A percentile compares a stretch with the other conserved stretches of the same genome.
Conservation (phyloP, 2,888 invertebrate genomes). For the Drosophila sordidula region DNA sequence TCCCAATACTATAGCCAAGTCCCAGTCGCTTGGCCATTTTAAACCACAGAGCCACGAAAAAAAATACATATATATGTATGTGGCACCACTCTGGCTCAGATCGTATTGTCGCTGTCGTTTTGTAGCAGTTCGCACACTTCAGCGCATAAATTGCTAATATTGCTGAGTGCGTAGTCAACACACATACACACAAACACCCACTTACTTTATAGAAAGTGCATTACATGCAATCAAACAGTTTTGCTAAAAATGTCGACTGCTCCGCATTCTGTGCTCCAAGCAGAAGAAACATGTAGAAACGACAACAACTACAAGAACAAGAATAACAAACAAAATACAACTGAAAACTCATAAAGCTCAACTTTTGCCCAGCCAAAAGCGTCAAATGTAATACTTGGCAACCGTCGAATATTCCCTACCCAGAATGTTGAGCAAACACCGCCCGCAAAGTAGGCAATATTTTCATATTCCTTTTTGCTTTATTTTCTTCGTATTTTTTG, state of each 20-base stretch:
- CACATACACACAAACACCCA: constrained; percentile 2
- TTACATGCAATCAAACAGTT: constrained; percentile 56
- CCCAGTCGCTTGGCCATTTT: constrained; percentile 11
- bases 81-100: background rate
- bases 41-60: constrained; percentile 5
- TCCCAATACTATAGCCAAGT: constrained; percentile 17
- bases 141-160: constrained; percentile 77
- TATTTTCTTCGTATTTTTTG: background rate
- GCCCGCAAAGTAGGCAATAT: constrained; percentile 29
- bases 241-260: constrained; percentile 32
- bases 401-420: constrained; percentile 6
- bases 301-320: constrained; percentile 1
- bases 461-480: constrained; percentile 8
- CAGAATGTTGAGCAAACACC: constrained; percentile 18
- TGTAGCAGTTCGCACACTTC: constrained; percentile 57
- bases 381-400: constrained; percentile 44
- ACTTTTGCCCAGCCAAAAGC: constrained; percentile 13
- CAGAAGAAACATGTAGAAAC: background rate
- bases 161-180: constrained; percentile 58
- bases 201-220: constrained; percentile 39
- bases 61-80: background rate
- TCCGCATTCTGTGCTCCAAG: constrained; percentile 7
- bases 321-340: constrained; percentile 6
- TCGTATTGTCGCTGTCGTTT: constrained; percentile 24
- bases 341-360: constrained; percentile 26